These are phyloP conservation scores for Andricus grossulariae DNA, from an alignment of 1,140 invertebrate species.

Conservation along the genomic window DNA sequence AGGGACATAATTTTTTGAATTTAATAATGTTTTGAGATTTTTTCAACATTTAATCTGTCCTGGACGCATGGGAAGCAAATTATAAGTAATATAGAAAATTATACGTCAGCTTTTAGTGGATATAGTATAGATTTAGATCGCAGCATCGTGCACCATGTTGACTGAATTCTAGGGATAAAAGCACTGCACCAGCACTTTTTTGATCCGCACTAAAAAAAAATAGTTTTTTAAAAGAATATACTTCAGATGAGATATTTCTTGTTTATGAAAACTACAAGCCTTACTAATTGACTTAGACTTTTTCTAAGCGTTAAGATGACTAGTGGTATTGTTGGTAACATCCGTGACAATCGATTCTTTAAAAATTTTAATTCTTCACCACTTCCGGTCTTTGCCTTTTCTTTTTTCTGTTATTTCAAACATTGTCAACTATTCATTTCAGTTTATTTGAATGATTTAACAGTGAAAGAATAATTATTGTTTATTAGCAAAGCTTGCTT, in stretches of 20 bases:
- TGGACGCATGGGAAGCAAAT: background rate
- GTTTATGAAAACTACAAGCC: slow-evolving; percentile 61
- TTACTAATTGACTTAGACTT: slow-evolving; percentile 61
- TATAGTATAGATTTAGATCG: background rate
- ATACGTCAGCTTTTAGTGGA: background rate
- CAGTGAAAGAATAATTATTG: background rate
- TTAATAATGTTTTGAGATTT: too few relatives aligned
- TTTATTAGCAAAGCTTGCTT: slow-evolving; percentile 10
- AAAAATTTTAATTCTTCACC: background rate
- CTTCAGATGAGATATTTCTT: slow-evolving; percentile 59
- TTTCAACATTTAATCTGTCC: background rate
- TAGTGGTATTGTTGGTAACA: slow-evolving; percentile 62
- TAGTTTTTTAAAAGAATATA: slow-evolving; percentile 65
- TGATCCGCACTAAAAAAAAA: slow-evolving; percentile 64
- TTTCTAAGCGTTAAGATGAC: slow-evolving; percentile 60
- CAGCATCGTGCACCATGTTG: slow-evolving; percentile 52
- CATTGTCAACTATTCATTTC: too few relatives aligned
- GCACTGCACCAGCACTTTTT: slow-evolving; percentile 70
- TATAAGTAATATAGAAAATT: background rate
- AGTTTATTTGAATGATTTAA: background rate
- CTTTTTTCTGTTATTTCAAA: too few relatives aligned
- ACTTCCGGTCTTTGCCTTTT: background rate
- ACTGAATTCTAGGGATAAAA: slow-evolving; percentile 73
- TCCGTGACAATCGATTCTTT: slow-evolving; percentile 30
- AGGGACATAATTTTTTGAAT: too few relatives aligned